Evolutionary conservation across 2,113 vertebrate genomes (phyloP), one percentile per base, ranked within the genome.

Genomic region (Lonchura striata): DNA sequence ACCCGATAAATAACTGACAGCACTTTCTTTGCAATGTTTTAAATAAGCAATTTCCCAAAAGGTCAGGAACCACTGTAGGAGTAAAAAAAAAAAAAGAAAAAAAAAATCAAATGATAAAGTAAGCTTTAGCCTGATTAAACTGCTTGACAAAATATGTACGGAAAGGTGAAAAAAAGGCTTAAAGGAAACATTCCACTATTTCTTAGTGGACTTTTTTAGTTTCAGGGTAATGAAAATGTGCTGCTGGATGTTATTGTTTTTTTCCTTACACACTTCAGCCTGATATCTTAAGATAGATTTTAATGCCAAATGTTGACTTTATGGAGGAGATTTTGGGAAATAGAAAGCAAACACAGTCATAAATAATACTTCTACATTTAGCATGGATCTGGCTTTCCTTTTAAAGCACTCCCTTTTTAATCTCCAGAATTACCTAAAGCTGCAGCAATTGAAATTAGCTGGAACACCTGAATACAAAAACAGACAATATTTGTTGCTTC

Each of bases 71-170:
- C 15, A 49, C 2, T 5, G 35, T 13, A 49, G 39, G 28, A 92
- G 64, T 78, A 9, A 23, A 27, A 69, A 1, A 44, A 10, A 31
- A 39, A 39, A 49, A 63, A 70, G 52, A 65, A 33, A 52, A 37
- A 1, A 56, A 53, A 57, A 39, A 57, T 27, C 7, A 61, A 80
- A 82, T 69, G 30, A 94, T 92, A 91, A 96, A 88, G 78, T 63
- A 78, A 90, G 85, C 85, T 96, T 95, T 96, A 95, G 82, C 60
- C 41, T 94, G 79, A 94, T 96, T 95, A 96, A 95, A 96, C 31
- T 81, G 25, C 49, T 90, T 68, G n/a, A 88, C 47, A 93, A 91
- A 93, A 71, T 66, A 31, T 27, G 13, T 50, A 52, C 15, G 15
- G 64, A 92, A 92, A 86, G 47, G 41, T 81, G 11, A 47, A 59